Base-by-base conservation (phyloP, 2,888 invertebrate genomes). In the Drosophila paramelanica region DNA sequence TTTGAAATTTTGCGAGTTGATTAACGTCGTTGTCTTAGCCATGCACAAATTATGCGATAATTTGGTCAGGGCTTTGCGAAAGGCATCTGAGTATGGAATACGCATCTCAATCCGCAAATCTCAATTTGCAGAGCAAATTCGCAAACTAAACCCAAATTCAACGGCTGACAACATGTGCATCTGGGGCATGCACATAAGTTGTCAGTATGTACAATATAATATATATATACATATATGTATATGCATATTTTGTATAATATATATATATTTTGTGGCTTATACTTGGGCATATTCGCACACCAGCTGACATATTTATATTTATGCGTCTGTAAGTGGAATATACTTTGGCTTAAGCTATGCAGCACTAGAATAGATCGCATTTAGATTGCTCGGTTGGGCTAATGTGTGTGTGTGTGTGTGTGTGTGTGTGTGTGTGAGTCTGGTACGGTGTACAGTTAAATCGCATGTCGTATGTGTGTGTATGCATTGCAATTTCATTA, bases 401-500 rank as follows among this genome's bases (percentile, higher is more conserved):
- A 31, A 10, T 41, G 46, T 31, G 17, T 23, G 31, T 23, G 23
- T 23, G 23, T 23, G 23, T 23, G n/a, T n/a, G 23, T 23, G 3
- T 23, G 23, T 23, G 23, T 23, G 23, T 3, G 23, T 23, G 23
- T 23, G 23, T 23, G 17, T 23, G 31, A 17, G 31, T 6, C 31
- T 20, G 36, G 10, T 38, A 10, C 23, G 39, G n/a, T 20, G 41
- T 42, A 47, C 49, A 20, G 64, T 25, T 55, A 45, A 45, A 47
- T 59, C 31, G 38, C 33, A 27, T 27, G 6, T 14, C n/a, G n/a
- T n/a, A n/a, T 60, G 60, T 57, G 23, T 46, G 43, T 60, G 60
- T 57, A 33, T 46, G 43, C 53, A 42, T n/a, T 81, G 68, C 76
- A 76, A 76, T 82, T 88, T 69, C 68, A 81, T 79, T 87, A 84